Evolutionary conservation across 2,888 invertebrate species (phyloP).

Genomic region (Tachina fera): DNA sequence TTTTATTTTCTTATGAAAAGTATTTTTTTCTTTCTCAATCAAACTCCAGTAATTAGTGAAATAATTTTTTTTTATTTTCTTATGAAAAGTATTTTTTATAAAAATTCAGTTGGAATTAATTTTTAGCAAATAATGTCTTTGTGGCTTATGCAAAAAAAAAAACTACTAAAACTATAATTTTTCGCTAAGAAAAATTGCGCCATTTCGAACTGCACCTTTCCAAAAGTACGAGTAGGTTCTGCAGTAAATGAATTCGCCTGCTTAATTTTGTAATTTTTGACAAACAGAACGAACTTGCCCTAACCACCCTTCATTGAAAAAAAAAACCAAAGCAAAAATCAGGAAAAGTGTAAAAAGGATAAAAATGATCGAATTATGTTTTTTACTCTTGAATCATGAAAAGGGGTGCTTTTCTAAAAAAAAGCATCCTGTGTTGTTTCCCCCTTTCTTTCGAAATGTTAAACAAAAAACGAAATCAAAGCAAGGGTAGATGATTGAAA

Average conservation of each 20-base stretch:
- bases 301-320: slow-evolving; percentile 34
- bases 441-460: slow-evolving; percentile 38
- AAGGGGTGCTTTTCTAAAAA: slow-evolving; percentile 60
- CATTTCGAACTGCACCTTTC: background rate
- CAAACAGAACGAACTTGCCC: background rate
- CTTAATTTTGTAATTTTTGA: slow-evolving; percentile 6
- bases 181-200: background rate
- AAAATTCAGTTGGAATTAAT: too few relatives aligned
- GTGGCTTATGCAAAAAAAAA: too few relatives aligned
- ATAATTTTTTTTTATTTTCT: too few relatives aligned
- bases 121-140: too few relatives aligned
- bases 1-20: too few relatives aligned
- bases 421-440: slow-evolving; percentile 44
- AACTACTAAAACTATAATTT: background rate
- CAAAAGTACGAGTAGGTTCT: background rate
- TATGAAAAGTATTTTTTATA: too few relatives aligned
- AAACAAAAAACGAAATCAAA: slow-evolving; percentile 51
- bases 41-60: too few relatives aligned
- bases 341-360: slow-evolving; percentile 61
- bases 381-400: slow-evolving; percentile 9
- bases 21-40: too few relatives aligned
- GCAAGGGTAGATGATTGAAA: slow-evolving; percentile 61
- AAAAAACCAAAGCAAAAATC: background rate
- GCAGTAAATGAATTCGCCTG: background rate
- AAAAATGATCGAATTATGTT: slow-evolving; percentile 49